Evolutionary conservation across 1,140 invertebrate genomes (phyloP).

Genomic region (Ips nitidus): DNA sequence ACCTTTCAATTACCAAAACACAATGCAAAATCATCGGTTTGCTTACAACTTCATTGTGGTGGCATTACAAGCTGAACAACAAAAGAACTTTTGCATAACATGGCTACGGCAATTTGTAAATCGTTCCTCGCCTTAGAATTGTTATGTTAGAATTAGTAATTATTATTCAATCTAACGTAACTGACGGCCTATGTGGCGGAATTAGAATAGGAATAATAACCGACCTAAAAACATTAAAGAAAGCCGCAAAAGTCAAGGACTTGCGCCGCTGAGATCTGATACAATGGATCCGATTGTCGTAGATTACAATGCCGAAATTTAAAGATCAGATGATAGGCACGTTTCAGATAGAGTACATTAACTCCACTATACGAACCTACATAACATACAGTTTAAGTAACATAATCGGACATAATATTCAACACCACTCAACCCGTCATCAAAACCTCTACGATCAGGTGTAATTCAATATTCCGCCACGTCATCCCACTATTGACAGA

Average conservation of each 20-base stretch:
- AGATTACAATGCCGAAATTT: constrained; percentile 4
- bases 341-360: background rate
- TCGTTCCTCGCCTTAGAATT: constrained; percentile 1
- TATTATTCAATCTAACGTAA: constrained; percentile 8
- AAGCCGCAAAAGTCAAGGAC: background rate
- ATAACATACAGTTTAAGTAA: background rate
- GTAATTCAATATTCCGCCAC: constrained; percentile 3
- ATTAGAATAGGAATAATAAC: background rate
- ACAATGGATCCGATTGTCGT: background rate
- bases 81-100: constrained; percentile 5
- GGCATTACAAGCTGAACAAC: background rate
- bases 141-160: constrained; percentile 3
- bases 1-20: background rate
- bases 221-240: constrained; percentile 9
- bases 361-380: background rate
- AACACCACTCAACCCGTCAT: background rate
- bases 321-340: background rate
- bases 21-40: background rate
- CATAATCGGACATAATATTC: background rate
- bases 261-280: background rate
- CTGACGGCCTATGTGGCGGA: too few species aligned
- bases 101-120: background rate
- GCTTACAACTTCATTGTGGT: too few species aligned
- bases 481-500: constrained; percentile 8
- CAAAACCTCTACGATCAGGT: background rate